A percentile compares a stretch with the other conserved stretches of the same genome.
These are phyloP conservation scores for Drosophila grimshawi DNA, from an alignment of 1,140 invertebrate species.

Conservation along the genomic window DNA sequence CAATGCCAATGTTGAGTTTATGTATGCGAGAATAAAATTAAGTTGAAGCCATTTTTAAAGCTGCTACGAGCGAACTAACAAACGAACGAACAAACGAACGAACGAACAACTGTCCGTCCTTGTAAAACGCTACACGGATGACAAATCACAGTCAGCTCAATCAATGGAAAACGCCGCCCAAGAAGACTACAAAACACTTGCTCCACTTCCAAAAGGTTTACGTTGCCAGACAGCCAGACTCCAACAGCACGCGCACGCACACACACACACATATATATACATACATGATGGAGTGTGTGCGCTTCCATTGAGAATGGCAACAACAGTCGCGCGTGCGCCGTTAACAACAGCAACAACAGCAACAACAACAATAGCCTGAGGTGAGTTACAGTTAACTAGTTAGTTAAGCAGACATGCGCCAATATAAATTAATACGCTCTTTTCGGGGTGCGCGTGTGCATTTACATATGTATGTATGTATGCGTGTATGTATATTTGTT, in stretches of 20 bases:
- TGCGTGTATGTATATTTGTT: not conserved
- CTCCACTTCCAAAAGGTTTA: slow-evolving; percentile 65
- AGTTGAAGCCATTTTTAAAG: not conserved
- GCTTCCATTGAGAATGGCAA: slow-evolving; percentile 24
- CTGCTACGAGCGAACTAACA: not conserved
- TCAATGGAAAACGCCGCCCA: slow-evolving; percentile 19
- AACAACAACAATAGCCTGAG: slow-evolving; percentile 11
- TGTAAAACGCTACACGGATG: slow-evolving; percentile 1
- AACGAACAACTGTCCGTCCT: slow-evolving; percentile 3
- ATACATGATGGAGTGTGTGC: not conserved
- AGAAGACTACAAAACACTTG: slow-evolving; percentile 54
- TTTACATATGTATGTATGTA: slow-evolving; percentile 1
- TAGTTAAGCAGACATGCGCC: slow-evolving; percentile 55
- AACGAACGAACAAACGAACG: not conserved
- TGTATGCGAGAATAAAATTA: not conserved
- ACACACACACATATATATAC: not conserved
- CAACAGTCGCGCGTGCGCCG: slow-evolving; percentile 54
- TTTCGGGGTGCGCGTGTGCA: slow-evolving; percentile 16
- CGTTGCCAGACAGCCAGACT: slow-evolving; percentile 70
- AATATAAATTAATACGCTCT: slow-evolving; percentile 39
- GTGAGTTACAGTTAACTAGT: slow-evolving; percentile 57
- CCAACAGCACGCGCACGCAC: slow-evolving; percentile 28
- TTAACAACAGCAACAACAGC: slow-evolving; percentile 36
- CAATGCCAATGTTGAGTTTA: not conserved
- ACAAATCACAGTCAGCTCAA: slow-evolving; percentile 2